Base-by-base conservation (phyloP, 2,797 vertebrate genomes). In the Atherinosoma microstoma region DNA sequence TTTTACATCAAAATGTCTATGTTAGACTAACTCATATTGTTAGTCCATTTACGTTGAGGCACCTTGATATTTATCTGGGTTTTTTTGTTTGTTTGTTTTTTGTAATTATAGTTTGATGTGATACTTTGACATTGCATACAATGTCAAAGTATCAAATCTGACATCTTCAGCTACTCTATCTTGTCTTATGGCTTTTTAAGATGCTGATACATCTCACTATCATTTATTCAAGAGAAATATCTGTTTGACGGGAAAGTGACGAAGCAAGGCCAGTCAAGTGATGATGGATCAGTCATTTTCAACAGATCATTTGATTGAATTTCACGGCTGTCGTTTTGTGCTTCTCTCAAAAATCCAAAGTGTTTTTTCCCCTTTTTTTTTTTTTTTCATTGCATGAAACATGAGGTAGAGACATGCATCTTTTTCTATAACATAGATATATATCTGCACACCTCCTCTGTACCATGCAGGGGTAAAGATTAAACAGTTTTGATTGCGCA, bases 341-440 rank as follows among this genome's bases (percentile, higher is more conserved):
- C 92, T 93, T 92, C 70, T 84, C 56, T 66, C 3, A 69, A 63
- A 84, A 73, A 73, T 59, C 56, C 27, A 29, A 67, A 73, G 73
- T 74, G 36, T 67, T 65, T 85, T 76, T 74, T 8, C 20, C 20
- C 36, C 12, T 40, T 16, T 40, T 42, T 78, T 76, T 84, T 12
- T 40, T 16, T 40, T 42, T 78, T 76, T 84, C 47, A 76, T 57
- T 73, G 60, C 75, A 82, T 80, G 70, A 75, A 83, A 77, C 27
- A 76, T 67, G 89, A 93, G 92, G 89, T 90, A 92, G 87, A 90
- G 83, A 87, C 75, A 72, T 86, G 84, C 73, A 75, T 67, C 68
- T 78, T 65, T 63, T 64, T 68, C 15, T 56, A 2, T 56, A 56
- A 75, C 60, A 65, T 66, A 75, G 84, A 70, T 83, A 78, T 77